Evolutionary conservation across 2,888 invertebrate species (phyloP).

Genomic region (Oscheius sp.): DNA sequence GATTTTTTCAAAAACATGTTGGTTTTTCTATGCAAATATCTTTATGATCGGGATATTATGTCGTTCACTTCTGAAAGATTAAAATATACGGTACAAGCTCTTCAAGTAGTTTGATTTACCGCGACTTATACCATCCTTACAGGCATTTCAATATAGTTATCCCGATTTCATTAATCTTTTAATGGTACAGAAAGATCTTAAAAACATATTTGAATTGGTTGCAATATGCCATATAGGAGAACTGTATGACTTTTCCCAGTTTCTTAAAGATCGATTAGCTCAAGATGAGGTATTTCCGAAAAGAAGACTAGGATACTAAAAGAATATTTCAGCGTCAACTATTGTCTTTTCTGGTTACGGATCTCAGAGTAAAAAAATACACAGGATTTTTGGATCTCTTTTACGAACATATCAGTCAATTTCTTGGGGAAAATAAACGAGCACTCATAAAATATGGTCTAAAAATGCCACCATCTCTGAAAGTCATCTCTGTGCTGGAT

Average conservation of each 20-base stretch:
- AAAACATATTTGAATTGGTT: background rate
- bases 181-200: background rate
- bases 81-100: background rate
- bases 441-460: too few species aligned
- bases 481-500: too few species aligned
- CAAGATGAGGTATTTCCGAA: conserved; percentile 5
- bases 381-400: too few species aligned
- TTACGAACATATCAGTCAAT: too few species aligned
- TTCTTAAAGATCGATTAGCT: background rate
- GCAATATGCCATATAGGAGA: background rate
- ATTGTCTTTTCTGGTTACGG: background rate
- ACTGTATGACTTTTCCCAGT: background rate
- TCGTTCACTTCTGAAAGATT: background rate
- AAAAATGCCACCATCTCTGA: too few species aligned
- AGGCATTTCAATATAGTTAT: background rate
- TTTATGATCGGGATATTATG: background rate
- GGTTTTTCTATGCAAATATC: too few species aligned
- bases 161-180: background rate
- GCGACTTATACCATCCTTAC: background rate
- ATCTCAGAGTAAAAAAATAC: too few species aligned
- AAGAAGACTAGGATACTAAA: background rate
- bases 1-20: too few species aligned
- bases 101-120: background rate
- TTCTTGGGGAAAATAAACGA: too few species aligned
- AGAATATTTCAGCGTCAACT: background rate